phyloP scores from a whole-genome alignment of 2,113 vertebrate species.

The Dasyprocta punctata region DNA sequence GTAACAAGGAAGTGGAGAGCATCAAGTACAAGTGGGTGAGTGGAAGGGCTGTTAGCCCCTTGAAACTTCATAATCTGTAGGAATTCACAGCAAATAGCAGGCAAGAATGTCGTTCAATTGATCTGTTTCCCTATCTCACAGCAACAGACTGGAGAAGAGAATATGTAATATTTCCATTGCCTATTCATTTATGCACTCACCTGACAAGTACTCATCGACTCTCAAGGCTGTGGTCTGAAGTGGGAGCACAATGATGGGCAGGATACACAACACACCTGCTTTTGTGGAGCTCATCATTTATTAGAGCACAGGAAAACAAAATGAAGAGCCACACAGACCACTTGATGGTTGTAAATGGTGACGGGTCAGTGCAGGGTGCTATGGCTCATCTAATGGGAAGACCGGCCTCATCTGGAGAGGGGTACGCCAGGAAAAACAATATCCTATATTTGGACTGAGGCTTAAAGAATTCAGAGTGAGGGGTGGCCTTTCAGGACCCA shows the following conservation, averaged over 20 bases:
- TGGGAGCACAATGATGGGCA: background rate
- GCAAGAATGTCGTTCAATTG: background rate
- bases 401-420: background rate
- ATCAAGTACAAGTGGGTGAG: background rate
- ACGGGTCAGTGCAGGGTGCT: background rate
- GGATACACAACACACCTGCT: background rate
- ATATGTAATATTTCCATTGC: background rate
- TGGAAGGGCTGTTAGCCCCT: background rate
- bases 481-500: background rate
- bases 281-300: background rate
- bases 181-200: background rate
- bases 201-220: constrained; percentile 3
- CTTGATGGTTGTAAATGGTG: background rate
- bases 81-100: background rate
- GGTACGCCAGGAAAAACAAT: background rate
- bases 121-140: constrained; percentile 4
- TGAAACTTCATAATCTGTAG: constrained; percentile 16
- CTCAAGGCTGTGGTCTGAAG: background rate
- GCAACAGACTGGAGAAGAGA: background rate
- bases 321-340: background rate
- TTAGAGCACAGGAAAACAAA: background rate
- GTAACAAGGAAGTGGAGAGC: background rate
- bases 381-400: background rate
- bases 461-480: background rate
- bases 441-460: background rate